phyloP scores from a whole-genome alignment of 2,888 invertebrate species.

The Tetranychus piercei region DNA sequence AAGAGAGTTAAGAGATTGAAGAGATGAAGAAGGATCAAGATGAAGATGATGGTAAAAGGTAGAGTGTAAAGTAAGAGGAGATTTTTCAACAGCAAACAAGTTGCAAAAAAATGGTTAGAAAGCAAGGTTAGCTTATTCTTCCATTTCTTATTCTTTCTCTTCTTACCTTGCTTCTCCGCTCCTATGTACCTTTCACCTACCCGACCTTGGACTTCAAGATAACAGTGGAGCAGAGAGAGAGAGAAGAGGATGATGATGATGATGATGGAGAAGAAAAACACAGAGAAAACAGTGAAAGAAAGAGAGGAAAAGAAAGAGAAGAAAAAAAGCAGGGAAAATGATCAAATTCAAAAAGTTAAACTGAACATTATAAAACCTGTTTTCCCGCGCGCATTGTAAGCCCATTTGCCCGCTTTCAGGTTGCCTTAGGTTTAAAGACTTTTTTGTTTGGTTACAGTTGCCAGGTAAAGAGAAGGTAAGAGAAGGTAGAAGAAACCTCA shows the following conservation, averaged over 20 bases:
- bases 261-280: neutral
- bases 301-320: neutral
- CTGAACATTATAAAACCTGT: neutral
- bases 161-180: neutral
- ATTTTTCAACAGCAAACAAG: neutral
- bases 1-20: neutral
- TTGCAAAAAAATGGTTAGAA: neutral
- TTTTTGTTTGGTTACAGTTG: neutral
- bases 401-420: neutral
- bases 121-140: neutral
- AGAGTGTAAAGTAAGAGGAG: conserved; percentile 6
- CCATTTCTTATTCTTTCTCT: neutral
- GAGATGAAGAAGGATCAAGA: conserved; percentile 4
- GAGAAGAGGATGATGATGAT: neutral
- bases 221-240: conserved; percentile 4
- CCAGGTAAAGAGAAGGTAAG: neutral
- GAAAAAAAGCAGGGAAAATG: neutral
- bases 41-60: conserved; percentile 31
- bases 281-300: neutral
- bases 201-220: conserved; percentile 6
- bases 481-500: neutral
- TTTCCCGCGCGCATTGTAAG: neutral
- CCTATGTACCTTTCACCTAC: neutral
- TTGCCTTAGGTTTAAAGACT: neutral
- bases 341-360: neutral